Evolutionary conservation across 2,888 invertebrate genomes (phyloP), one percentile per base, ranked within the genome.

Genomic region (Hylaea fasciaria): DNA sequence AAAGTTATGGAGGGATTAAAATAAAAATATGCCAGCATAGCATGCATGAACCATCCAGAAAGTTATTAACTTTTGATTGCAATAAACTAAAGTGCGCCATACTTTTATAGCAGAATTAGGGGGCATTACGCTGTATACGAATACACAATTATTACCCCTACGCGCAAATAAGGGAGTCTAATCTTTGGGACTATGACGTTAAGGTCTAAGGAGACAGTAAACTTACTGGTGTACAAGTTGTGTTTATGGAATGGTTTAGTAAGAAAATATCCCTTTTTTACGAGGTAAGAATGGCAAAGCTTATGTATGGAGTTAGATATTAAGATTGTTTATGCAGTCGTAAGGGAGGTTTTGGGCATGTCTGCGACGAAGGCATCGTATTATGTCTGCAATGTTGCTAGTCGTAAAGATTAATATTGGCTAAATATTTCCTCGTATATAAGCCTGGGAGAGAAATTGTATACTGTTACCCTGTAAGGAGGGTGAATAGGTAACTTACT

Each of bases 191-290:
- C 0, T 0, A 0, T 44, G 4, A 0, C 0, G 29, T 72, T 81
- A 84, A 69, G 62, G 64, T 32, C 55, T 46, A 45, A 17, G 13
- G 28, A 16, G 44, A 39, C 40, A 37, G 72, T 59, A 71, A 53
- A 59, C 56, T 62, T 66, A 72, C 65, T 73, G 57, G 68, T 73
- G 62, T 71, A 68, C 68, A 73, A 78, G 74, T 83, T 77, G 82
- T 87, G 89, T 88, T 89, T 88, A 88, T 85, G 81, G 74, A 80
- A 83, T 76, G 84, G 81, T 86, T 90, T 87, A 86, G 88, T 85
- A 88, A 82, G 85, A 82, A 88, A 87, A 90, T 88, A 89, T 88
- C 81, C 87, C 80, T 81, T 87, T 90, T 90, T 90, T 90, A 91
- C 85, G 89, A 86, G 83, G 85, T 87, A 87, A 85, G 82, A 89